phyloP scores from a whole-genome alignment of 2,888 invertebrate genomes.

The Lochmaea crataegi region DNA sequence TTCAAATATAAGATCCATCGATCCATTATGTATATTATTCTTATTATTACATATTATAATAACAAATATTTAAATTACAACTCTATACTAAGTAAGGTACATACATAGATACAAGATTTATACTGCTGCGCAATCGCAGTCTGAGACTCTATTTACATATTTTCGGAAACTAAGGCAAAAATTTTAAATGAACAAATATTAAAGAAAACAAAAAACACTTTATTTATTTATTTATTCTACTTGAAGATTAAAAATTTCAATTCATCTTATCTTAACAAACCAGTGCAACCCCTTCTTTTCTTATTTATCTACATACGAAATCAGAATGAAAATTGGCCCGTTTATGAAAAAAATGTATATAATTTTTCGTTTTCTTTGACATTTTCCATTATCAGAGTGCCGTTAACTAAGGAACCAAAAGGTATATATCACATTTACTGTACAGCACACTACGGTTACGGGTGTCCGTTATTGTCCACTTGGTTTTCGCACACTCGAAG shows the following conservation, averaged over 20 bases:
- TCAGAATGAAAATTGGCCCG: not conserved
- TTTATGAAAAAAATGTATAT: no score
- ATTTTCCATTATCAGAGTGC: conserved; percentile 33
- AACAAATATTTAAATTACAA: conserved; percentile 64
- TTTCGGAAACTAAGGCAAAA: conserved; percentile 47
- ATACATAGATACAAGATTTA: conserved; percentile 65
- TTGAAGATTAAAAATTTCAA: not conserved
- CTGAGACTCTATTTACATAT: conserved; percentile 45
- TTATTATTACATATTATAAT: conserved; percentile 62
- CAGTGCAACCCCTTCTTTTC: no score
- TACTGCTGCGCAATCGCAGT: conserved; percentile 59
- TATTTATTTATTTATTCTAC: not conserved
- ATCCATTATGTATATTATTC: conserved; percentile 49
- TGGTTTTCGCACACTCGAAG: conserved; percentile 57
- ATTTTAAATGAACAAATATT: conserved; percentile 26
- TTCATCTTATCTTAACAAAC: conserved; percentile 30
- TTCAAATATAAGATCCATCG: conserved; percentile 50
- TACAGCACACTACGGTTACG: conserved; percentile 59
- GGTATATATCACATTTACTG: conserved; percentile 64
- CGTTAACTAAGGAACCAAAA: conserved; percentile 62
- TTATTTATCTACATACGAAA: no score
- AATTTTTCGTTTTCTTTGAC: not conserved
- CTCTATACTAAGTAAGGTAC: conserved; percentile 63
- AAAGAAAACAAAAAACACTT: conserved; percentile 4
- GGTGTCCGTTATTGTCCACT: conserved; percentile 60